Evolutionary conservation across 2,113 vertebrate genomes (phyloP), one percentile per base, ranked within the genome.

Genomic region (Coptodon bakossiorum): DNA sequence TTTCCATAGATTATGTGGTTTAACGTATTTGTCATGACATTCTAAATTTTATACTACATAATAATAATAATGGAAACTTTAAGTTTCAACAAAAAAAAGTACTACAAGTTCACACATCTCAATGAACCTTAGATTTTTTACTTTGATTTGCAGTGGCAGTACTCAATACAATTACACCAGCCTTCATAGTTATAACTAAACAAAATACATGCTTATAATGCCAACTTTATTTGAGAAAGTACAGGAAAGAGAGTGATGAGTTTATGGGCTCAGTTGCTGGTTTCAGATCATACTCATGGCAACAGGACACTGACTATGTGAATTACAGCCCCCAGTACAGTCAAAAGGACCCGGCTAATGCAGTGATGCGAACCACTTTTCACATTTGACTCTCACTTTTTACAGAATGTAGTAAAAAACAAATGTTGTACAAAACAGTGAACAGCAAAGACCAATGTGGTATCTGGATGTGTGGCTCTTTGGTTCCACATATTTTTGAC

Each of bases 221-320:
- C 5, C 27, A 34, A 0, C 59, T 34, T 61, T 9, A 16, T 34
- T 4, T 61, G 59, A 61, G 59, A 61, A 34, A 61, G 6, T 34
- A 61, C 0, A 61, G 57, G 9, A 61, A 61, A 61, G 14, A 61
- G 59, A 61, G 59, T 31, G 27, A 59, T 19, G 57, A 0, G 57
- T 61, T 34, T 31, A 61, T 61, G 14, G 29, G 57, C 14, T 61
- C 14, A 0, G 0, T 34, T 61, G 27, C 31, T 54, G 3, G 57
- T 10, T 61, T 61, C 29, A 61, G 29, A 17, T 61, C 29, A 61
- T 19, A 6, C 3, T 61, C 14, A 61, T 22, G 52, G 52, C 19
- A 53, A 53, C 52, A 53, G 0, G 52, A 53, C 9, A 53, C 19
- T 6, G 53, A 54, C 53, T 54, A 0, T 54, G 53, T 54, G 53